Percentiles rank a stretch among this genome's conserved stretches.
Conservation (phyloP, 2,888 invertebrate species). For the Agrochola lychnidis region DNA sequence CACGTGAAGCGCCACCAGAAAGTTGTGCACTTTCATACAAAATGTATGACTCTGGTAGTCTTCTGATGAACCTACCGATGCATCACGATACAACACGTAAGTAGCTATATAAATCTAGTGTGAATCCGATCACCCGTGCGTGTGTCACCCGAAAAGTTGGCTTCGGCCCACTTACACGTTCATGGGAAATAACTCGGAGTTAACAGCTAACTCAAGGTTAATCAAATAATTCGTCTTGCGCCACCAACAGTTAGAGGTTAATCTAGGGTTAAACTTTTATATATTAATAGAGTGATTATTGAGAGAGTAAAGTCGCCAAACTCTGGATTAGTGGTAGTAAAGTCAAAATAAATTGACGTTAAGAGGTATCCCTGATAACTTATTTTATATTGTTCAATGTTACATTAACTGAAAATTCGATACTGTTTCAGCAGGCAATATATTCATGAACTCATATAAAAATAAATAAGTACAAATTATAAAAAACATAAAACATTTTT, state of each 20-base stretch:
- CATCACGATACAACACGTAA: not conserved
- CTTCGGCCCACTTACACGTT: not conserved
- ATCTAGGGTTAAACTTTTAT: too few species aligned
- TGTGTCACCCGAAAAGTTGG: not conserved
- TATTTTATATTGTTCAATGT: too few species aligned
- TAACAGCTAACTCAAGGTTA: not conserved
- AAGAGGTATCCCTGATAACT: too few species aligned
- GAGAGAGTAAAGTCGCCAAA: not conserved
- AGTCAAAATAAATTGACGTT: too few species aligned
- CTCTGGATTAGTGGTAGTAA: too few species aligned
- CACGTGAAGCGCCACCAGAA: not conserved
- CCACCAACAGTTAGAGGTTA: too few species aligned
- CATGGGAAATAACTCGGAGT: not conserved
- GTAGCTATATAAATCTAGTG: not conserved
- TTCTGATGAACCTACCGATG: not conserved
- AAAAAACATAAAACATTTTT: not conserved
- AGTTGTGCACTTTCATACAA: not conserved
- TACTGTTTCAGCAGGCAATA: too few species aligned
- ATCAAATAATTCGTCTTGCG: not conserved
- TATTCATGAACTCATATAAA: too few species aligned
- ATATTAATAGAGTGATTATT: too few species aligned
- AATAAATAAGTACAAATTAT: not conserved
- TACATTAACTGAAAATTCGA: too few species aligned
- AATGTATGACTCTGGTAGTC: not conserved
- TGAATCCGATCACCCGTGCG: not conserved